Percentiles rank a stretch among this genome's conserved stretches.
These are phyloP conservation scores for Anguilla rostrata DNA, from an alignment of 2,113 vertebrate genomes.

Conservation along the genomic window DNA sequence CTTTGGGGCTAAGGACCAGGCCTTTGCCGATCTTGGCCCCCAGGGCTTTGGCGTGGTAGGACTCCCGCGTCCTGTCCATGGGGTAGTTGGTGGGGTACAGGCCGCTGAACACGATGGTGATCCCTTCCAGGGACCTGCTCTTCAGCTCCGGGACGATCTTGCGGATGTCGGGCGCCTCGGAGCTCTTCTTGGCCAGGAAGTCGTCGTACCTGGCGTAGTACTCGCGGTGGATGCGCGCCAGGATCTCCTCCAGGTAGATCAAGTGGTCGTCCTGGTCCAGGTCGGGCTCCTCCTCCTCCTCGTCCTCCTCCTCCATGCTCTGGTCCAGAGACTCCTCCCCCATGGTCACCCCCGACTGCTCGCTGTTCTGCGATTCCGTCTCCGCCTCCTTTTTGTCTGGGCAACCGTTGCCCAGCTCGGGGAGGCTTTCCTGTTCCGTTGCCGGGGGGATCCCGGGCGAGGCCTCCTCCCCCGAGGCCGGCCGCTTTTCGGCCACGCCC, in stretches of 20 bases:
- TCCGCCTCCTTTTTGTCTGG: conserved; percentile 83
- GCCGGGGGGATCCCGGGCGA: conserved; percentile 25
- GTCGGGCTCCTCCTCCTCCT: conserved; percentile 80
- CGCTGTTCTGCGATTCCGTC: conserved; percentile 93
- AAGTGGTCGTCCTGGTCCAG: conserved; percentile 88
- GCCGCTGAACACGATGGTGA: conserved; percentile 86
- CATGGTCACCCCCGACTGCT: conserved; percentile 88
- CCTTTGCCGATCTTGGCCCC: conserved; percentile 84
- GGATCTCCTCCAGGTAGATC: conserved; percentile 91
- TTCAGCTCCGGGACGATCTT: conserved; percentile 92
- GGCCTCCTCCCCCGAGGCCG: conserved; percentile 8
- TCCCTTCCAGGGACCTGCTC: conserved; percentile 79
- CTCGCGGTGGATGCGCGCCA: conserved; percentile 86
- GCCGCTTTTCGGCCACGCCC: conserved; percentile 45
- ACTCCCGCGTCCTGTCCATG: conserved; percentile 89
- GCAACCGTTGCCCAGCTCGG: conserved; percentile 81
- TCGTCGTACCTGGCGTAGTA: conserved; percentile 87
- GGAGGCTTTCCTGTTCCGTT: conserved; percentile 63
- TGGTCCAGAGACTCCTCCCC: conserved; percentile 90
- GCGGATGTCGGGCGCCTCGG: conserved; percentile 85
- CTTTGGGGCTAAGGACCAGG: conserved; percentile 73
- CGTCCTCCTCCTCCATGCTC: conserved; percentile 80
- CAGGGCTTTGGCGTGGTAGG: conserved; percentile 88
- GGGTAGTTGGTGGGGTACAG: conserved; percentile 93
- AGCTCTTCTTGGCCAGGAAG: conserved; percentile 72